Percentiles rank a stretch among this genome's conserved stretches.
phyloP scores from a whole-genome alignment of 2,888 invertebrate genomes.

The Pterostichus niger region DNA sequence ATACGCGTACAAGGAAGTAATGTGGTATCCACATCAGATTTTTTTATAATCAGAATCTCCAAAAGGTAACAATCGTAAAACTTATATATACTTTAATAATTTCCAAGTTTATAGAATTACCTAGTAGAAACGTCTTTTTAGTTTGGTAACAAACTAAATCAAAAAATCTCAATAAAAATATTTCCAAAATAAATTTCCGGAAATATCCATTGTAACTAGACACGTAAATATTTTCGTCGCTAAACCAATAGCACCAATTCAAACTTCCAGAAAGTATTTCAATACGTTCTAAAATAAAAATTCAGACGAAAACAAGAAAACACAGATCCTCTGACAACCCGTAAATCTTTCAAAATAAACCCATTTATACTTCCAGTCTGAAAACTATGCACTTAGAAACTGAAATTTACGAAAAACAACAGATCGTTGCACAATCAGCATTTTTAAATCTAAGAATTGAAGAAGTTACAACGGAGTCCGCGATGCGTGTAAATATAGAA shows the following conservation, averaged over 20 bases:
- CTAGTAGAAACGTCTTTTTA: too few species aligned
- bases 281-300: constrained; percentile 41
- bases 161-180: too few species aligned
- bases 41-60: too few species aligned
- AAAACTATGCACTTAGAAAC: constrained; percentile 37
- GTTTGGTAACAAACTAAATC: too few species aligned
- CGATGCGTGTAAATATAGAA: constrained; percentile 59
- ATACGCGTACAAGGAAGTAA: too few species aligned
- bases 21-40: too few species aligned
- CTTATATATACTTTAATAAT: too few species aligned
- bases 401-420: constrained; percentile 46
- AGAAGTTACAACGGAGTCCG: constrained; percentile 3
- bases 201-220: not conserved
- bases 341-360: constrained; percentile 48
- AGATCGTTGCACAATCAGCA: constrained; percentile 37
- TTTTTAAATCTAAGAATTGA: not conserved
- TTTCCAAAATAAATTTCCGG: too few species aligned
- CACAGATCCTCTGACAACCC: constrained; percentile 23
- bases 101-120: too few species aligned
- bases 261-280: constrained; percentile 19
- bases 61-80: too few species aligned
- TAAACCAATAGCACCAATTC: constrained; percentile 1
- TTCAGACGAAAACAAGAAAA: constrained; percentile 34
- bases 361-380: constrained; percentile 35
- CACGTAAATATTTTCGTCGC: constrained; percentile 44